Base-by-base conservation (phyloP, 2,888 invertebrate genomes). In the Cartodere bifasciata region DNA sequence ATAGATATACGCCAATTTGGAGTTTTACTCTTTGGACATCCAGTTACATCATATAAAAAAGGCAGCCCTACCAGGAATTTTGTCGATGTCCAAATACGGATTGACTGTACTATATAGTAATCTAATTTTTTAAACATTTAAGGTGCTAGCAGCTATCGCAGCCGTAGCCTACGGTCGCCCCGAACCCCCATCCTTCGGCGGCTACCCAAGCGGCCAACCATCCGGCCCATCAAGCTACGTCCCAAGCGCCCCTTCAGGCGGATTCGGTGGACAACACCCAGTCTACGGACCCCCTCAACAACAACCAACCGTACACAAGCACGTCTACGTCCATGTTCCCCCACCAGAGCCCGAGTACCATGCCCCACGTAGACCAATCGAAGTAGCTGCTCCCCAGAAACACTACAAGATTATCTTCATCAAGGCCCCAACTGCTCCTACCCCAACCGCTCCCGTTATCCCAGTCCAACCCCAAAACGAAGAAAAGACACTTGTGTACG, bases 321-420 rank as follows among this genome's bases (percentile, higher is more conserved):
- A 87, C 55, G 86, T 88, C 9, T 88, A 87, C 63, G 86, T 88
- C 11, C 87, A 87, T 58, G 85, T 87, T 11, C 86, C 87, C 28
- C 87, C 86, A 33, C 85, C 86, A 48, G 86, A 87, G 58, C 79
- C 78, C 16, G 85, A 85, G 49, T 70, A 76, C 51, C 73, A 72
- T 20, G 69, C 74, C 12, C 73, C 80, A 12, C 76, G 69, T 53
- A 72, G 55, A 54, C 64, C 59, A 11, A 62, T 68, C 40, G 51
- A 55, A 29, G 63, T 68, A 23, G 63, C 68, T 13, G 64, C 74
- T 13, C 75, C 82, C 2, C 82, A 82, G 57, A 83, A 82, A 48
- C 82, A 83, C 55, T 84, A 83, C 68, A 82, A 83, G 56, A 83
- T 84, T 50, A 79, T 83, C 46, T 83, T 84, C 67, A 83, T 84